A percentile compares a stretch with the other conserved stretches of the same genome.
These are phyloP conservation scores for Campoplex capitator DNA, from an alignment of 2,888 invertebrate genomes.

Conservation along the genomic window DNA sequence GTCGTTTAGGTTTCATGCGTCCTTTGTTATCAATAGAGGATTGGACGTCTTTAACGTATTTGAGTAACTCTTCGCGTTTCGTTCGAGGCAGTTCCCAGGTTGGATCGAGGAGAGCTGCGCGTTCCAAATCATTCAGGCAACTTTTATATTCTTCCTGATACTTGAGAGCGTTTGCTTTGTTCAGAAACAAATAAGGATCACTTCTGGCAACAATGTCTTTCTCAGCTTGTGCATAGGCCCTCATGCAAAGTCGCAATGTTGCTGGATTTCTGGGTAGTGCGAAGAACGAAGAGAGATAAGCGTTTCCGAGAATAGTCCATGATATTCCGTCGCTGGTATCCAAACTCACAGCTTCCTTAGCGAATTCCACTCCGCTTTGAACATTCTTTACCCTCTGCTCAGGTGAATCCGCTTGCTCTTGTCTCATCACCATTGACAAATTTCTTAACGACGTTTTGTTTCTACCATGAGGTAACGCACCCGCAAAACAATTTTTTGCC, in stretches of 20 bases:
- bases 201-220: constrained; percentile 89
- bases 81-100: constrained; percentile 89
- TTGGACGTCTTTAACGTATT: constrained; percentile 88
- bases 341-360: constrained; percentile 92
- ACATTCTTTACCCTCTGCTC: constrained; percentile 88
- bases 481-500: constrained; percentile 93
- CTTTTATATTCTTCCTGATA: constrained; percentile 91
- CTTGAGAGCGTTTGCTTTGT: constrained; percentile 91
- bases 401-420: constrained; percentile 86
- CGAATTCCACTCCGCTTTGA: constrained; percentile 90
- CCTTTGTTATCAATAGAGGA: constrained; percentile 89
- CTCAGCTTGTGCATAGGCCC: constrained; percentile 93
- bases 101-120: constrained; percentile 90
- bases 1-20: constrained; percentile 90
- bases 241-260: constrained; percentile 90
- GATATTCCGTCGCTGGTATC: constrained; percentile 92
- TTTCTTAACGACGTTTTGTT: constrained; percentile 92
- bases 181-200: constrained; percentile 93
- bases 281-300: constrained; percentile 93
- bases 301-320: constrained; percentile 94
- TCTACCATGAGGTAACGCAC: constrained; percentile 89
- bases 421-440: constrained; percentile 92
- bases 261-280: constrained; percentile 90
- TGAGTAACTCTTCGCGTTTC: constrained; percentile 87
- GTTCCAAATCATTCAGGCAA: constrained; percentile 89